Base-by-base conservation (phyloP, 2,888 invertebrate species). In the Drosophila paracracens region DNA sequence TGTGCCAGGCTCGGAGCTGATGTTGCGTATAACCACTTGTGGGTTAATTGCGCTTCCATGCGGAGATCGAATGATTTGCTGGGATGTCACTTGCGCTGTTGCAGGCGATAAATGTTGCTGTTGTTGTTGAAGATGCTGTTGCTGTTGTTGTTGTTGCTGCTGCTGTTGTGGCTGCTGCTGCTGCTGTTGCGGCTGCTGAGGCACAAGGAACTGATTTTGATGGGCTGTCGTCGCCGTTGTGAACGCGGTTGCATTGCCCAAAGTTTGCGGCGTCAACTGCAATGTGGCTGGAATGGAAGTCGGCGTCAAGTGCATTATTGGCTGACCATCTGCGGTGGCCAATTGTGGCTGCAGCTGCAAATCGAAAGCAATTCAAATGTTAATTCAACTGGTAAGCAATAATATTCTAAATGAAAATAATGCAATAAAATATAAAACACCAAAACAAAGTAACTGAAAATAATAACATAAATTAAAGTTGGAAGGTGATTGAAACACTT, bases 271-370 rank as follows among this genome's bases (percentile, higher is more conserved):
- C 10, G 92, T 91, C 35, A 93, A 73, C 68, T 93, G 93, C 53
- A 93, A 73, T 16, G 93, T 93, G 58, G 93, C 93, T 69, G 93
- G 93, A 81, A 93, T 91, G 29, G 92, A 91, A 31, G 93, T 91
- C 8, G 93, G 91, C 3, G 93, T 91, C 52, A 93, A 64, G 64
- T 93, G 93, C 84, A 93, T 91, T n/a, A 93, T 92, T 46, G 92
- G 93, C 75, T 93, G 93, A 2, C 93, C 93, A 74, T 93, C 93
- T 1, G 93, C 92, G 1, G 93, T 93, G 31, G 93, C 90, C 70
- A 93, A 83, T 81, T 93, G 93, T 7, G 93, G 93, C 76, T 93
- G 93, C 8, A 93, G 80, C 90, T 91, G 62, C 25, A 79, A 76
- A 29, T 43, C 56, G 36, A 62, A 43, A 33, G 18, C 6, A 58